phyloP scores from a whole-genome alignment of 2,797 vertebrate genomes.

The Knipowitschia caucasica region DNA sequence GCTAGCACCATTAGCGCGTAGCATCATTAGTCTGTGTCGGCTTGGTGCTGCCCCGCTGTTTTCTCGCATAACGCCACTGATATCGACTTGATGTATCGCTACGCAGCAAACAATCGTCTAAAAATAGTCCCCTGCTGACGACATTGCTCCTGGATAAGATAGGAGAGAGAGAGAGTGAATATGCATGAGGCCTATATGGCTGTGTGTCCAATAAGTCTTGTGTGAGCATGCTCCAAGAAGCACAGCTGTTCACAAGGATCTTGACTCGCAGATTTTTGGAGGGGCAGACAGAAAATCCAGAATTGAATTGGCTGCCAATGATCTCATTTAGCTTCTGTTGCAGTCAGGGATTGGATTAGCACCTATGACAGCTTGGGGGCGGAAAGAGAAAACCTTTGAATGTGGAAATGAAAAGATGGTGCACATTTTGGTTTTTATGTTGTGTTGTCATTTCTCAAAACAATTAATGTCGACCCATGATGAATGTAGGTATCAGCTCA shows the following conservation, averaged over 20 bases:
- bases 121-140: conserved; percentile 62
- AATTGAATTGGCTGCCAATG: conserved; percentile 29
- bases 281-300: conserved; percentile 16
- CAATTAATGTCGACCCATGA: neutral
- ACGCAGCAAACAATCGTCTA: conserved; percentile 67
- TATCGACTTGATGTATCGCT: conserved; percentile 70
- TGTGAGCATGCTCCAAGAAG: conserved; percentile 18
- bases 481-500: neutral
- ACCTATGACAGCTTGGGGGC: conserved; percentile 8
- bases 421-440: neutral
- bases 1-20: conserved; percentile 55
- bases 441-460: conserved; percentile 1
- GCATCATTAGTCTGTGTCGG: conserved; percentile 70
- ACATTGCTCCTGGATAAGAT: conserved; percentile 23
- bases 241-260: conserved; percentile 27
- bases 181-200: conserved; percentile 15
- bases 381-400: conserved; percentile 5
- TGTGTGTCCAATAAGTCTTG: conserved; percentile 2
- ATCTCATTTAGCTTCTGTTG: conserved; percentile 8
- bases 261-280: conserved; percentile 16
- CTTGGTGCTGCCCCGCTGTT: conserved; percentile 60
- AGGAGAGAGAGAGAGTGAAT: conserved; percentile 14
- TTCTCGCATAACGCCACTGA: conserved; percentile 47
- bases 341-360: conserved; percentile 13
- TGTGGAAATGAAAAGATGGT: conserved; percentile 3